Evolutionary conservation across 2,888 invertebrate genomes (phyloP), one percentile per base, ranked within the genome.

Genomic region (Diarsia brunnea): DNA sequence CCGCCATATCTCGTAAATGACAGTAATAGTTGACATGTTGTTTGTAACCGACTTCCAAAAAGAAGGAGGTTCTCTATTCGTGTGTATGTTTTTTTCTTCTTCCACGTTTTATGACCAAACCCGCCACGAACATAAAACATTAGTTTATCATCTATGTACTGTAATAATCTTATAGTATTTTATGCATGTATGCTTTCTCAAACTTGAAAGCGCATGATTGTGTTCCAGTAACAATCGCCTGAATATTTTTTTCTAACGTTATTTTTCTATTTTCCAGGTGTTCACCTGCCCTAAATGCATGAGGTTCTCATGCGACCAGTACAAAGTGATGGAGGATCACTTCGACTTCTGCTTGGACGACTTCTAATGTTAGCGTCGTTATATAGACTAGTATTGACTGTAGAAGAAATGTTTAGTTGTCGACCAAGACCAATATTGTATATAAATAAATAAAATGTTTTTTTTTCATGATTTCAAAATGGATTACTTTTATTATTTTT

Each of bases 281-380:
- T 96, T 93, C 90, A 95, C 90, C 1, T 96, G 96, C 69, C 96
- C 96, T 0, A 96, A 96, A 69, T 96, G 96, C 85, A 88, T 93
- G 92, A 88, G 90, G 55, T 96, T 95, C 84, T 93, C 94, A 0
- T 94, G 93, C 78, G 91, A 93, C 55, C 91, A 94, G 77, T 93
- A 95, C 86, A 90, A 91, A 24, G 91, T 91, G 0, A 92, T 96
- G 93, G 95, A 96, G 55, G 94, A 95, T 21, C 96, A 96, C 69
- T 93, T 95, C 79, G 95, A 95, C 83, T 94, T 92, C 89, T 96
- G 96, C 73, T 88, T 96, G 38, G 95, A 96, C 77, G 94, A 95
- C 86, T 94, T 95, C 79, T 95, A 89, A 88, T 55, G 75, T 79
- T 78, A 78, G 84, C 84, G 80, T 66, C 16, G 49, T 58, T 67